phyloP scores from a whole-genome alignment of 2,113 vertebrate species.

The Ammospiza caudacuta region DNA sequence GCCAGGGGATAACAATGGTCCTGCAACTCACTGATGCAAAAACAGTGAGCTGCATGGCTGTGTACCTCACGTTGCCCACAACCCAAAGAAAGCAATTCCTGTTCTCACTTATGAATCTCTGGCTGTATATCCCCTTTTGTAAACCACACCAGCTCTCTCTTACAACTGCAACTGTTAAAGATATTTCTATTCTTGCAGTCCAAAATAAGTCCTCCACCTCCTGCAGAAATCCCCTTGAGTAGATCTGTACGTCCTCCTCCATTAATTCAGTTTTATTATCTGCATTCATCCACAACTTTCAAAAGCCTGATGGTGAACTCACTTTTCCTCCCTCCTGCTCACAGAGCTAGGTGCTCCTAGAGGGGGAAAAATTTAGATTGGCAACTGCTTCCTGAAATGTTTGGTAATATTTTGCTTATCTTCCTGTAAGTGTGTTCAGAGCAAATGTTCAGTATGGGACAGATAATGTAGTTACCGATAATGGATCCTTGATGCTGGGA shows the following conservation, averaged over 20 bases:
- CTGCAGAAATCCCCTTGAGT: not conserved
- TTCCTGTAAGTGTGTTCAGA: slow-evolving; percentile 45
- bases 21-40: not conserved
- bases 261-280: not conserved
- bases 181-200: not conserved
- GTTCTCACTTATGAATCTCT: not conserved
- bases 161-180: not conserved
- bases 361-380: slow-evolving; percentile 1
- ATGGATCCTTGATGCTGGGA: slow-evolving; percentile 38
- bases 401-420: slow-evolving; percentile 55
- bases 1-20: not conserved
- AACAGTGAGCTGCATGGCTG: not conserved
- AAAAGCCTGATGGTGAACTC: not conserved
- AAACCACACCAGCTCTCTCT: not conserved
- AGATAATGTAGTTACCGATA: slow-evolving; percentile 45
- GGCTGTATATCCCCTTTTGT: not conserved
- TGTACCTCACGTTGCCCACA: not conserved
- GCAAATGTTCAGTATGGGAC: slow-evolving; percentile 1
- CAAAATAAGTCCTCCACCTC: not conserved
- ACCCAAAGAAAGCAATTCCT: not conserved
- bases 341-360: not conserved
- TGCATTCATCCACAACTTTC: not conserved
- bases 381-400: slow-evolving; percentile 13
- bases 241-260: not conserved
- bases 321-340: not conserved